These are phyloP conservation scores for Hystrix brachyura DNA, from an alignment of 2,113 vertebrate genomes.

Conservation along the genomic window DNA sequence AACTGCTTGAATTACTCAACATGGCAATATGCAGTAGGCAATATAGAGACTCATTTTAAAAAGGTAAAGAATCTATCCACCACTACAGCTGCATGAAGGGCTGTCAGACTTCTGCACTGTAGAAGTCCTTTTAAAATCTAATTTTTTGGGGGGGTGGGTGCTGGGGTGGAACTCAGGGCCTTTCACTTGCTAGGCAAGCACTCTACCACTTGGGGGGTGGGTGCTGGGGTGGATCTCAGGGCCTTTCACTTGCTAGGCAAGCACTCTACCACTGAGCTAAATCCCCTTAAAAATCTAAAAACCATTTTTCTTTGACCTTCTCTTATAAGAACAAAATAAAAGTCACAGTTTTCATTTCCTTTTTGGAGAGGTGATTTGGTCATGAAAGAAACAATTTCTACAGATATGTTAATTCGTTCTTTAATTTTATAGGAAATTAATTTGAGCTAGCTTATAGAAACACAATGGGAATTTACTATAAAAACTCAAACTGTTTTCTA, in stretches of 20 bases:
- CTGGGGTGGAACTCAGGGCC: no score
- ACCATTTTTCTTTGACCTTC: background rate
- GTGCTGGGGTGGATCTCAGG: no score
- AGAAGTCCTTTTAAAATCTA: background rate
- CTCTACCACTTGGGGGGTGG: no score
- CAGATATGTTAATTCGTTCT: background rate
- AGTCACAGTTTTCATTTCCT: background rate
- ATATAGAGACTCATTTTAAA: background rate
- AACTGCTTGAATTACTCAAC: background rate
- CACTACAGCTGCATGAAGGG: background rate
- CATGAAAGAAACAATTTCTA: background rate
- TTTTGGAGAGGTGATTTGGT: background rate
- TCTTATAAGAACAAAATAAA: background rate
- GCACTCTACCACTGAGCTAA: no score
- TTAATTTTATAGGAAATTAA: slow-evolving; percentile 25
- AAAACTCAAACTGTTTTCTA: background rate
- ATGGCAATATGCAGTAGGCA: background rate
- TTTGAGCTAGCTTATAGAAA: background rate
- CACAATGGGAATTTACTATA: background rate
- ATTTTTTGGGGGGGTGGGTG: no score
- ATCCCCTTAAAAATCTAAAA: background rate
- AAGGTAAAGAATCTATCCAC: background rate
- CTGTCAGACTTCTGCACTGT: background rate
- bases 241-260: no score
- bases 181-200: no score